Percentiles rank a stretch among this genome's conserved stretches.
Conservation (phyloP, 2,888 invertebrate genomes). For the Agriopis aurantiaria region DNA sequence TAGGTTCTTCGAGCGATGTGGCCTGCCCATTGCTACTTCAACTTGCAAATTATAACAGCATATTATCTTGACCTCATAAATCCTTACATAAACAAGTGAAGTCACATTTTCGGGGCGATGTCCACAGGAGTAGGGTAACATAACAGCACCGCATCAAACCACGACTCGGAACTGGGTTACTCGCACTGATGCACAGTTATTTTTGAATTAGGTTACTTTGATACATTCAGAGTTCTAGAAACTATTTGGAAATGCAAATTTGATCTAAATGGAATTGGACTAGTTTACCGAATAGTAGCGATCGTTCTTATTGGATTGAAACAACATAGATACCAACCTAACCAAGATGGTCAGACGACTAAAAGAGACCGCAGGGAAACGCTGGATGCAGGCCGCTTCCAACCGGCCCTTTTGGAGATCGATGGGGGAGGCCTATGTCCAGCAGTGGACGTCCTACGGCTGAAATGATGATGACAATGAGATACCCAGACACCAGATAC, state of each 20-base stretch:
- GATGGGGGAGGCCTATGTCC: too few relatives aligned
- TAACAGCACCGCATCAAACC: slow-evolving; percentile 4
- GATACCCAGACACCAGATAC: too few relatives aligned
- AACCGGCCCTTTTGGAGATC: too few relatives aligned
- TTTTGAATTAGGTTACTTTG: slow-evolving; percentile 21
- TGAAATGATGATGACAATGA: too few relatives aligned
- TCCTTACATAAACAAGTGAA: slow-evolving; percentile 12
- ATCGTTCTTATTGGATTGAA: background rate
- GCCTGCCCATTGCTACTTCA: too few relatives aligned
- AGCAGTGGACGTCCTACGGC: too few relatives aligned
- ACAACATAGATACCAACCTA: background rate
- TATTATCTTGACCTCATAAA: background rate
- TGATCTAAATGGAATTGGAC: slow-evolving; percentile 3
- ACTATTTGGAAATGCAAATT: slow-evolving; percentile 16
- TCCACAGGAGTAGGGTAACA: slow-evolving; percentile 21
- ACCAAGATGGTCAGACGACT: too few relatives aligned
- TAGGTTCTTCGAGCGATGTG: too few relatives aligned
- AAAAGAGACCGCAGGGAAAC: too few relatives aligned
- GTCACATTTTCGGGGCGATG: slow-evolving; percentile 17
- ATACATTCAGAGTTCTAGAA: slow-evolving; percentile 9
- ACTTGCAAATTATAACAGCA: too few relatives aligned
- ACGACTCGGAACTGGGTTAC: slow-evolving; percentile 15
- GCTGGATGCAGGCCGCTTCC: too few relatives aligned
- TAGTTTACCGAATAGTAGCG: background rate
- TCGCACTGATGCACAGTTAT: slow-evolving; percentile 23